phyloP scores from a whole-genome alignment of 2,113 vertebrate species.

The Pterocles orientalis region DNA sequence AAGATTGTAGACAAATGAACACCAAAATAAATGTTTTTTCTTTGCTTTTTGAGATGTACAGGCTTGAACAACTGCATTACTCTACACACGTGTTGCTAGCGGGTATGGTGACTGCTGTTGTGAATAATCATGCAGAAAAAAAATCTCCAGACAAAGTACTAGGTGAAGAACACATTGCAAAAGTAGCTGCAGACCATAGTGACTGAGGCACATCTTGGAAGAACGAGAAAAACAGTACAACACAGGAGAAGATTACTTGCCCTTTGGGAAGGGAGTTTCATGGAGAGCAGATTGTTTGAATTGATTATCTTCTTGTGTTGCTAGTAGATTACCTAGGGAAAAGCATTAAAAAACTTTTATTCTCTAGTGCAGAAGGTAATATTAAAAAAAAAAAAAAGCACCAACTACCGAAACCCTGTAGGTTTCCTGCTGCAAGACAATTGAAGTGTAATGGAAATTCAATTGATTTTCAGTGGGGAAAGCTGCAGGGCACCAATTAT shows the following conservation, averaged over 20 bases:
- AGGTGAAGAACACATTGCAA: neutral
- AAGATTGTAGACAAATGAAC: neutral
- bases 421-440: conserved; percentile 59
- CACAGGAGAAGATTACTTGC: neutral
- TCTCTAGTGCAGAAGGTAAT: conserved; percentile 45
- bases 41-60: neutral
- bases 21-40: neutral
- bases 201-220: neutral
- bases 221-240: neutral
- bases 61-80: neutral
- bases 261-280: conserved; percentile 21
- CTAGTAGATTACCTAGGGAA: conserved; percentile 28
- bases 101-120: neutral
- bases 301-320: conserved; percentile 49
- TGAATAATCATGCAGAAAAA: neutral
- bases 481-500: conserved; percentile 71
- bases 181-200: neutral
- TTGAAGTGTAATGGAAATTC: conserved; percentile 71
- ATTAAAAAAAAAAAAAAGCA: conserved; percentile 2
- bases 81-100: neutral
- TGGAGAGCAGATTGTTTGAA: conserved; percentile 41
- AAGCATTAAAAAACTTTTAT: conserved; percentile 42
- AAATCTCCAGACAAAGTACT: neutral
- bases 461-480: conserved; percentile 68
- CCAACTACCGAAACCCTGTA: conserved; percentile 20